Base-by-base conservation (phyloP, 1,140 invertebrate species). In the Ceratina australensis region DNA sequence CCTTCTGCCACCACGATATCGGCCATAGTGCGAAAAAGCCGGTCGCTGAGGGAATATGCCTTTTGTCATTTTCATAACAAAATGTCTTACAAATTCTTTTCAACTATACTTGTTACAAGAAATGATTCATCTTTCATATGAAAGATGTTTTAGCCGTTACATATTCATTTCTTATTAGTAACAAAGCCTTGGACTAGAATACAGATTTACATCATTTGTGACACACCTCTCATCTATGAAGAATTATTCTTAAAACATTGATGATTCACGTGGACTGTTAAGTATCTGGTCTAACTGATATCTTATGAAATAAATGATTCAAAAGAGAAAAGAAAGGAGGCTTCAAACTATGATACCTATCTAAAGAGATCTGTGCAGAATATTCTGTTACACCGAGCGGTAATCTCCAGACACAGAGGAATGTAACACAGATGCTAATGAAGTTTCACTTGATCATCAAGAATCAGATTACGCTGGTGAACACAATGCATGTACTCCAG, bases 21-120 rank as follows among this genome's bases (percentile, higher is more conserved):
- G 22, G 98, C 95, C 97, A 98, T 98, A 69, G 96, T 96, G 85
- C 95, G 95, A 92, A 98, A 98, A 3, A 99, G 93, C 59, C 95
- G 94, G 91, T 99, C 98, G 92, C 98, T 99, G 61, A 67, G 22
- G 59, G 33, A 61, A 80, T 13, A 49, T 52, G 72, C 4, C 49
- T 59, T 16, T 18, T 22, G 22, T 7, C 60, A n/a, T 24, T 49
- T 18, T 26, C 26, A 22, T n/a, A 13, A 18, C 4, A 8, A 47
- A 1, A 49, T 18, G 0, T 60, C 0, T 22, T 10, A 42, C 10
- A 10, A 42, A 42, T 42, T 42, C 3, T 42, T 42, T 42, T 10
- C 33, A 10, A 7, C 33, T 42, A 3, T 5, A 42, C 33, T 42
- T 33, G 8, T 33, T 60, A 26, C 2, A 56, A 49, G 24, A n/a